A percentile compares a stretch with the other conserved stretches of the same genome.
Conservation (phyloP, 2,797 vertebrate genomes). For the Lagodon rhomboides region DNA sequence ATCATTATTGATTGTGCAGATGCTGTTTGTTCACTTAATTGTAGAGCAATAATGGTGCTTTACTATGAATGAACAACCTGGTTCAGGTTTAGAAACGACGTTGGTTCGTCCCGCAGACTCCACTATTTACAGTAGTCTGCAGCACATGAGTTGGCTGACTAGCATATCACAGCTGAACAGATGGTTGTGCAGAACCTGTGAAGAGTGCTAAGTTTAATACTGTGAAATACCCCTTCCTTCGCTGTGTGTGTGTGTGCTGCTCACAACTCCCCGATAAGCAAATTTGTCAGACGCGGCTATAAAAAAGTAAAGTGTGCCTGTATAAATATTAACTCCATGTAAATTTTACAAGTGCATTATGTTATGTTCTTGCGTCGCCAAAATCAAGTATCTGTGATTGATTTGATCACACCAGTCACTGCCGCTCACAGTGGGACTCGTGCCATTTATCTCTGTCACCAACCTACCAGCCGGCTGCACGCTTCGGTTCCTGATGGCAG, state of each 20-base stretch:
- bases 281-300: slow-evolving; percentile 12
- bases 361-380: neutral
- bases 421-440: slow-evolving; percentile 46
- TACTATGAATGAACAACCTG: slow-evolving; percentile 21
- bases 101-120: slow-evolving; percentile 27
- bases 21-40: slow-evolving; percentile 2
- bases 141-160: slow-evolving; percentile 59
- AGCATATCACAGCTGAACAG: slow-evolving; percentile 68
- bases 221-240: slow-evolving; percentile 32
- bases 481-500: slow-evolving; percentile 45
- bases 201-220: slow-evolving; percentile 62
- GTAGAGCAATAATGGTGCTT: neutral
- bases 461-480: slow-evolving; percentile 68
- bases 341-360: neutral
- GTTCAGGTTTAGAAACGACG: neutral
- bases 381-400: slow-evolving; percentile 42
- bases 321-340: neutral
- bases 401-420: slow-evolving; percentile 49
- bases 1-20: slow-evolving; percentile 2
- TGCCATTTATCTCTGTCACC: slow-evolving; percentile 64
- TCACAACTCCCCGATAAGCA: slow-evolving; percentile 14
- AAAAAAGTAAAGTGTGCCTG: neutral
- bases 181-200: slow-evolving; percentile 70
- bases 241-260: neutral
- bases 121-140: slow-evolving; percentile 62